These are phyloP conservation scores for Lysiphlebus fabarum DNA, from an alignment of 1,140 invertebrate genomes.

Conservation along the genomic window DNA sequence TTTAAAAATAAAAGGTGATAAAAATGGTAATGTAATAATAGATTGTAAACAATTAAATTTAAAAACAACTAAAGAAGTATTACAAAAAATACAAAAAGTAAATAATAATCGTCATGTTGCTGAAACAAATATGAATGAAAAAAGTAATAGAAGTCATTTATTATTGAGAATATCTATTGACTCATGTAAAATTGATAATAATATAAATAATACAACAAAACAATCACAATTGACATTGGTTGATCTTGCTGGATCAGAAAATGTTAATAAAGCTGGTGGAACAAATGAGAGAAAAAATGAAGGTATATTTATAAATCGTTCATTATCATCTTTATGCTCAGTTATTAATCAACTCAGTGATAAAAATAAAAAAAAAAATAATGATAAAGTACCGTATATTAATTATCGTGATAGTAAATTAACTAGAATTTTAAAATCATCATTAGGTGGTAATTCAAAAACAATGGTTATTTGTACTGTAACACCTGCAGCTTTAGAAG, in stretches of 20 bases:
- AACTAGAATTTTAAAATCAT: slow-evolving; percentile 78
- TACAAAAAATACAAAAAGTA: slow-evolving; percentile 64
- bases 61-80: slow-evolving; percentile 60
- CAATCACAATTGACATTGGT: slow-evolving; percentile 79
- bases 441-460: slow-evolving; percentile 82
- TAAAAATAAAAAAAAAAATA: slow-evolving; percentile 39
- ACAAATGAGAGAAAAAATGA: slow-evolving; percentile 68
- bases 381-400: slow-evolving; percentile 55
- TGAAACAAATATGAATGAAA: slow-evolving; percentile 76
- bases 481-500: slow-evolving; percentile 69
- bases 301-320: slow-evolving; percentile 82
- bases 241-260: slow-evolving; percentile 83
- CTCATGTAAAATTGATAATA: slow-evolving; percentile 43
- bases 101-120: slow-evolving; percentile 68
- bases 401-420: slow-evolving; percentile 83
- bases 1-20: slow-evolving; percentile 65
- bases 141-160: slow-evolving; percentile 74
- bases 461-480: slow-evolving; percentile 84
- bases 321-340: slow-evolving; percentile 66
- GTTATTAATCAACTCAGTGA: slow-evolving; percentile 80
- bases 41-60: slow-evolving; percentile 65
- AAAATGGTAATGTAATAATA: slow-evolving; percentile 57
- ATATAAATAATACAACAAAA: slow-evolving; percentile 55
- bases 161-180: slow-evolving; percentile 63
- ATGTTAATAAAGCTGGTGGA: slow-evolving; percentile 60